Conservation (phyloP, 2,888 invertebrate genomes). For the Tupiocoris notatus region DNA sequence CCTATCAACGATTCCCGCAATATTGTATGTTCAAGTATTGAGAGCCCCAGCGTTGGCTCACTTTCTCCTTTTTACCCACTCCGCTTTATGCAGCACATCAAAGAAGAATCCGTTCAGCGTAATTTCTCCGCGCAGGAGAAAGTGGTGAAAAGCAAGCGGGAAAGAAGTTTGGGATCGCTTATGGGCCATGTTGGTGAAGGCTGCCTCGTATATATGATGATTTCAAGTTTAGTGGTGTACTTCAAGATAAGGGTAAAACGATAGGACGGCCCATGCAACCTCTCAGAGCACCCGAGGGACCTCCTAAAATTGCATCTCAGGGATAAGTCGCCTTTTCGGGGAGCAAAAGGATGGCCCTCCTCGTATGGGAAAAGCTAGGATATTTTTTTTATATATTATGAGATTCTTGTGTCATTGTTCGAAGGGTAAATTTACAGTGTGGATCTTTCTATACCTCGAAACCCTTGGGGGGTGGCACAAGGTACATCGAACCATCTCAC, state of each 20-base stretch:
- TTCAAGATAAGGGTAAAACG: slow-evolving; percentile 32
- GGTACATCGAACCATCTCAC: background rate
- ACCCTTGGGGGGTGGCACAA: background rate
- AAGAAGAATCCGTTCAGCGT: slow-evolving; percentile 29
- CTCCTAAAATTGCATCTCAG: slow-evolving; percentile 31
- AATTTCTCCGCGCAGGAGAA: slow-evolving; percentile 8
- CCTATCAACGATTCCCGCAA: background rate
- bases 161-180: slow-evolving; percentile 22
- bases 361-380: background rate
- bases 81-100: slow-evolving; percentile 25
- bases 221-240: slow-evolving; percentile 37
- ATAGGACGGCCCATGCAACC: slow-evolving; percentile 28
- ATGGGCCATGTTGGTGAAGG: slow-evolving; percentile 34
- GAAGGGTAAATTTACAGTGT: slow-evolving; percentile 12
- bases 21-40: background rate
- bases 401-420: slow-evolving; percentile 1
- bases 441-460: background rate
- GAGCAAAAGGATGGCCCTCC: background rate
- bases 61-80: background rate
- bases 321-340: slow-evolving; percentile 17
- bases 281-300: slow-evolving; percentile 31
- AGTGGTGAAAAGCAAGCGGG: slow-evolving; percentile 8
- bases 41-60: background rate
- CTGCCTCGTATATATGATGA: slow-evolving; percentile 38
- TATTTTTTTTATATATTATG: slow-evolving; percentile 26